Base-by-base conservation (phyloP, 2,888 invertebrate genomes). In the Phrixothrix hirtus region DNA sequence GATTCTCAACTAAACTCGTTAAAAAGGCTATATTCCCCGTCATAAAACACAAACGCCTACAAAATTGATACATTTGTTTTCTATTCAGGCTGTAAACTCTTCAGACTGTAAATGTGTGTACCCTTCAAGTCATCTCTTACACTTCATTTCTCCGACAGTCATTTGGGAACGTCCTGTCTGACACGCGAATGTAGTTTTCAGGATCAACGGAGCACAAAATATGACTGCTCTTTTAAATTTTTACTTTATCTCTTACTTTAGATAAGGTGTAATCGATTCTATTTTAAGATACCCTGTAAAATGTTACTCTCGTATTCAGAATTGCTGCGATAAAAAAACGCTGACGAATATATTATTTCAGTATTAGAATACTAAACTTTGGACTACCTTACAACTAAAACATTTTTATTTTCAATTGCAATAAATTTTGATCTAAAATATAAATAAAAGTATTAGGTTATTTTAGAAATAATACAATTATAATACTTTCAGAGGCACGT, bases 201-300 rank as follows among this genome's bases (percentile, higher is more conserved):
- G 62, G 72, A 69, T 61, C 73, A 72, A 57, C 66, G 72, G 71
- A 74, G 73, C 72, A 70, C 67, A 66, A 73, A 74, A 74, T 74
- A 71, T 71, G 72, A 65, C 68, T 69, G 65, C 65, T 68, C 66
- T 60, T 62, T 61, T 57, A 66, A 66, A 69, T 70, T 66, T 68
- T 64, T 63, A 59, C 55, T 49, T 53, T 63, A 65, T 62, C 48
- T 60, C 43, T 50, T 41, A 48, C 29, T 48, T 35, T 41, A 39
- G 15, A 41, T 48, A 12, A 35, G 4, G 21, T 41, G 17, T 41
- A 41, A 48, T 48, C 48, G 39, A 35, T 35, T 35, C 14, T 7
- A 21, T 11, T 9, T 35, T 39, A 32, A 15, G 25, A 7, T 14
- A n/a, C 6, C 13, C 17, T 9, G 6, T n/a, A 25, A 13, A 27